phyloP scores from a whole-genome alignment of 2,888 invertebrate genomes.

The Euplexia lucipara region DNA sequence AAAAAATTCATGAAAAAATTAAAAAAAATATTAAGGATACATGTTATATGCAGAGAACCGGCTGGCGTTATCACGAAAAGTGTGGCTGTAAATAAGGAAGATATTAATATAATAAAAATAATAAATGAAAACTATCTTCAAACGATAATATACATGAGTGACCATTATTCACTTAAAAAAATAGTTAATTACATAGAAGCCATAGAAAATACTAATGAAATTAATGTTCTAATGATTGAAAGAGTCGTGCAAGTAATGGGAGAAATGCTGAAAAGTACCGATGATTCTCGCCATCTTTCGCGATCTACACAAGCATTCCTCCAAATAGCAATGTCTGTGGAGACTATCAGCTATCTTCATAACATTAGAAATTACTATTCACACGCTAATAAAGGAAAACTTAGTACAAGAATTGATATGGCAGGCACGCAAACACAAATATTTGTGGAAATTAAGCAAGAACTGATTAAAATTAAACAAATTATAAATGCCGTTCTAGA shows the following conservation, averaged over 20 bases:
- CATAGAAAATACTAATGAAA: background rate
- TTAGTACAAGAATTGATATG: conserved; percentile 19
- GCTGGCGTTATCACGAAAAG: background rate
- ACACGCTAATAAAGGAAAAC: conserved; percentile 12
- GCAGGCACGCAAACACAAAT: background rate
- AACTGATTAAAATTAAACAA: conserved; percentile 3
- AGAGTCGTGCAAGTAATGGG: conserved; percentile 45
- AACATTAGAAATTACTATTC: conserved; percentile 27
- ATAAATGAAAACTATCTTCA: conserved; percentile 28
- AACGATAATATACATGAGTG: conserved; percentile 19
- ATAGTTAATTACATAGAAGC: conserved; percentile 26
- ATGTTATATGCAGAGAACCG: conserved; percentile 1
- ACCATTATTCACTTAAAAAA: conserved; percentile 43
- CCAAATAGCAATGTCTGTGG: conserved; percentile 20
- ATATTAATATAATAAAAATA: background rate
- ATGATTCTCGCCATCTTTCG: conserved; percentile 17
- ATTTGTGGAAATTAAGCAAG: conserved; percentile 15
- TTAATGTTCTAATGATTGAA: conserved; percentile 34
- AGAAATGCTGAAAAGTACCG: conserved; percentile 43
- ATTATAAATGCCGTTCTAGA: conserved; percentile 15
- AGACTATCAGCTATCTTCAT: conserved; percentile 10
- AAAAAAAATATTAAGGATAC: conserved; percentile 8
- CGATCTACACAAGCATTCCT: conserved; percentile 24
- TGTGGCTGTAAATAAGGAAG: no score
- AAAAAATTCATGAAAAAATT: conserved; percentile 15